These are phyloP conservation scores for Ptychoptera albimana DNA, from an alignment of 2,888 invertebrate genomes.

Conservation along the genomic window DNA sequence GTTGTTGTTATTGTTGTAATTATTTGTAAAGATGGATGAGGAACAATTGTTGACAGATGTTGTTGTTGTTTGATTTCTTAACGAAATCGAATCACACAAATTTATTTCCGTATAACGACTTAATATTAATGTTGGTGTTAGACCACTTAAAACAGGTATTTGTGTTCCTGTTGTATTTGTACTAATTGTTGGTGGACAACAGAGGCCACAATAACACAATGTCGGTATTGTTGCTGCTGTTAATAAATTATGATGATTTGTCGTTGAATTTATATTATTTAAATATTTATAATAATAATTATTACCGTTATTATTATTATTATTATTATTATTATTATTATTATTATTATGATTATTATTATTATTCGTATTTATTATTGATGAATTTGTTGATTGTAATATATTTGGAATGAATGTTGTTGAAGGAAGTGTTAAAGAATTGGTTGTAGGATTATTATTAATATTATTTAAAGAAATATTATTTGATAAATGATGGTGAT, in stretches of 20 bases:
- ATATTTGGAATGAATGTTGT: slow-evolving; percentile 2
- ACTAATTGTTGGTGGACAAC: slow-evolving; percentile 12
- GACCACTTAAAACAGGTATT: slow-evolving; percentile 10
- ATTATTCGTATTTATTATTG: background rate
- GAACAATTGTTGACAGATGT: slow-evolving; percentile 1
- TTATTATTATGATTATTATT: slow-evolving; percentile 2
- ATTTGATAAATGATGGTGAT: slow-evolving; percentile 10
- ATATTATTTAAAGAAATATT: slow-evolving; percentile 1
- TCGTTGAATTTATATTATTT: slow-evolving; percentile 4
- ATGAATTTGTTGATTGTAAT: background rate
- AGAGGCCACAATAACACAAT: slow-evolving; percentile 16
- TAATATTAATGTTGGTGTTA: slow-evolving; percentile 16
- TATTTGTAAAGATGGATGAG: background rate
- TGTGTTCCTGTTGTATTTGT: slow-evolving; percentile 4
- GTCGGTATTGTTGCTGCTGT: slow-evolving; percentile 10
- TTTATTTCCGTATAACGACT: slow-evolving; percentile 19
- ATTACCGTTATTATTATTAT: slow-evolving; percentile 1
- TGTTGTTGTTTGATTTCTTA: slow-evolving; percentile 15
- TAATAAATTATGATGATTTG: slow-evolving; percentile 7
- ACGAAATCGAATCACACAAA: slow-evolving; percentile 15
- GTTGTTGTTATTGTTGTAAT: background rate
- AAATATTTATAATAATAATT: too few species aligned
- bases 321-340: slow-evolving; percentile 3
- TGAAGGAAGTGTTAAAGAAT: background rate
- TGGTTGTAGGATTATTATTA: background rate